These are phyloP conservation scores for Motacilla alba DNA, from an alignment of 2,113 vertebrate genomes.

Conservation along the genomic window DNA sequence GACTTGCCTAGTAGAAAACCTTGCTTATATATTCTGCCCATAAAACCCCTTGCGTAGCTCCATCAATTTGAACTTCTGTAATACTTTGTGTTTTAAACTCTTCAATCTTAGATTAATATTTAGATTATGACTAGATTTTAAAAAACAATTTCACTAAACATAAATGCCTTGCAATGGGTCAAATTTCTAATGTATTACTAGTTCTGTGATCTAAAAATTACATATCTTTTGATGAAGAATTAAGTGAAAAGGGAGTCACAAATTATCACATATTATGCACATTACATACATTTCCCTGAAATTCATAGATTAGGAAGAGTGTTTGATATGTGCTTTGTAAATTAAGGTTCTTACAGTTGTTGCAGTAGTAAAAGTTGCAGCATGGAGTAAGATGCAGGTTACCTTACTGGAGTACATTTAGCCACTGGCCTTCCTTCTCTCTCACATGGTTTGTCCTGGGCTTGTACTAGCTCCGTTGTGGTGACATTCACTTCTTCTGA, in stretches of 20 bases:
- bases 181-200: neutral
- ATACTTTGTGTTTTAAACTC: neutral
- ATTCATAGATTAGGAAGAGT: neutral
- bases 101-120: neutral
- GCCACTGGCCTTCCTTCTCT: neutral
- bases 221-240: neutral
- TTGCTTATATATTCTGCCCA: neutral
- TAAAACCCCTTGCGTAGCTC: neutral
- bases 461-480: neutral
- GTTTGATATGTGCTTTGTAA: neutral
- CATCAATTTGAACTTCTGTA: neutral
- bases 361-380: neutral
- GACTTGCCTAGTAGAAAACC: neutral
- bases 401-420: neutral
- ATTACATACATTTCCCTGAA: neutral
- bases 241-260: neutral
- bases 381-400: neutral
- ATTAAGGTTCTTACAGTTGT: neutral
- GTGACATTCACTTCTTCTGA: neutral
- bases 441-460: neutral
- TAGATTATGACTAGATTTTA: neutral
- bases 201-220: neutral
- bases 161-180: neutral
- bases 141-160: neutral
- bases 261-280: neutral